Base-by-base conservation (phyloP, 2,113 vertebrate species). In the Arothron firmamentum region DNA sequence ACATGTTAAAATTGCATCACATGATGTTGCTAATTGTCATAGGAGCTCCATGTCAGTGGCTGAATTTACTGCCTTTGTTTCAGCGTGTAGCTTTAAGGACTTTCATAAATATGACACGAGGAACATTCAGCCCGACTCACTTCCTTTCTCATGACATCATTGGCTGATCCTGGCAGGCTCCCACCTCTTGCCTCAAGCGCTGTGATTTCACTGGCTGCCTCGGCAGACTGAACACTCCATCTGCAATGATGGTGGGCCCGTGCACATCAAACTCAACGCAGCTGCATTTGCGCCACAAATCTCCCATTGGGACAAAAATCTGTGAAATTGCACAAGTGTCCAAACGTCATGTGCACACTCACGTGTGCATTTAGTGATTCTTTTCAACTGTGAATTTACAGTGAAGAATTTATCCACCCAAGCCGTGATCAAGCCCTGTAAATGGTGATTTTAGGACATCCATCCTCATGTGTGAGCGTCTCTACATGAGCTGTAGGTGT, bases 131-230 rank as follows among this genome's bases (percentile, higher is more conserved):
- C 59, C 45, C 67, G 56, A 50, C 66, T 62, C 41, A 61, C 80
- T 88, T 84, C 80, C 81, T 83, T 87, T 87, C 85, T 77, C 78
- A 80, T 85, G 70, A 87, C 78, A 70, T 87, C 75, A 84, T 74
- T 65, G 66, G 68, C 73, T 78, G 59, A 79, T 69, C 51, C 81
- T 82, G 77, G 77, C 65, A 3, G 20, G 25, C 28, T 62, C 65
- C 69, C 65, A 59, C 59, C 67, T 75, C 38, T 68, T 67, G 54
- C 71, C 65, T 78, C 60, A 55, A 56, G 74, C 56, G 61, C 28
- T 60, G 73, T 58, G 81, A 82, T 62, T 49, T 74, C 46, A 59
- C 59, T 74, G 75, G 70, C 62, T 71, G 46, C 20, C 31, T 41
- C 63, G 67, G 75, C 60, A 64, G 63, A 67, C 62, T 21, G 60